Conservation (phyloP, 2,113 vertebrate species). For the Colaptes auratus region DNA sequence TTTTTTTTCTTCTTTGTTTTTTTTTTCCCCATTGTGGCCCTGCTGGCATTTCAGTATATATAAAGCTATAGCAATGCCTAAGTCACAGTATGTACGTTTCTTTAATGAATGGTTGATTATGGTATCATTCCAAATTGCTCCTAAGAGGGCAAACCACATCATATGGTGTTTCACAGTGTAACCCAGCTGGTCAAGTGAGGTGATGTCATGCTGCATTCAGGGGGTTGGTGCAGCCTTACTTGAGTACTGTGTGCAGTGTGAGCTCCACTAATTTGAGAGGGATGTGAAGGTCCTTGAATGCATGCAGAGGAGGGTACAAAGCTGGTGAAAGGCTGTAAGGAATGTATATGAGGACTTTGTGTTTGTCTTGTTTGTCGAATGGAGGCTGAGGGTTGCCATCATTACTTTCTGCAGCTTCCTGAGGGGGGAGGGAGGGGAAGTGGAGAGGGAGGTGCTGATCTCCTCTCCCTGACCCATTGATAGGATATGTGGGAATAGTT, state of each 20-base stretch:
- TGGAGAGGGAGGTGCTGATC: background rate
- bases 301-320: background rate
- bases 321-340: background rate
- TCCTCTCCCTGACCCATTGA: background rate
- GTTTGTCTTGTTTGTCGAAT: background rate
- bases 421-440: background rate
- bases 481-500: background rate
- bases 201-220: background rate
- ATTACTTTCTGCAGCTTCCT: too few relatives aligned
- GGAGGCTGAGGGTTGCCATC: background rate
- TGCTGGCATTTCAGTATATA: background rate
- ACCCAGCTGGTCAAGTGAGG: background rate
- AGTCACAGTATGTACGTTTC: background rate
- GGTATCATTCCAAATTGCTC: too few relatives aligned
- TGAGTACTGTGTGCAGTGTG: too few relatives aligned
- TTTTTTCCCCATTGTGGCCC: background rate
- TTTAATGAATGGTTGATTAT: too few relatives aligned
- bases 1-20: too few relatives aligned
- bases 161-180: background rate
- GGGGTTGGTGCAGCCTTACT: rapidly evolving
- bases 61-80: background rate
- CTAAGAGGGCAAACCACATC: background rate
- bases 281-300: background rate
- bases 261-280: background rate
- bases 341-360: background rate